Evolutionary conservation across 2,797 vertebrate genomes (phyloP), one percentile per base, ranked within the genome.

Genomic region (Aselliscus stoliczkanus): DNA sequence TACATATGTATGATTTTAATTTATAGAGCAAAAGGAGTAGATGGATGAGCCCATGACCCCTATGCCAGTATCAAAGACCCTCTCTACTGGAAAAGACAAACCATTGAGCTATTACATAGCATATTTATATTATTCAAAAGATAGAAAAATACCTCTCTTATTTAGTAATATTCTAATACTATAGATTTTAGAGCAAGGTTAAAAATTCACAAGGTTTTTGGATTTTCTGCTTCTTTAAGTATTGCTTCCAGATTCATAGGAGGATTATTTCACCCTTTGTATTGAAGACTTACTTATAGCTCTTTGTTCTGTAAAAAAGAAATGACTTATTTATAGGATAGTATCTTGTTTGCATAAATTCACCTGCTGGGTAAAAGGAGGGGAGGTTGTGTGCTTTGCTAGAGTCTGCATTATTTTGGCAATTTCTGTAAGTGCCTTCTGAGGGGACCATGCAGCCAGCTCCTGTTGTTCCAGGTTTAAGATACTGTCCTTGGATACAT

Each of bases 121-220:
- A 62, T 37, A 58, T 39, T 34, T 81, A 50, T 80, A 76, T 86
- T 58, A 90, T 72, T 90, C 47, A 94, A 81, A 93, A 10, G 37
- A 54, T 14, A 65, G 31, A 56, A 89, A 82, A 84, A 25, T 65
- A 2, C 20, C 29, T 94, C 47, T 31, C 7, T 92, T 93, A 95
- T 76, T 73, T 11, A 58, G 23, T 67, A 27, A 44, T 90, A 75
- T 56, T 23, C 23, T 70, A 76, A 76, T 47, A 76, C 37, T 80
- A 54, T 7, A 47, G 4, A 75, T 73, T 95, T 73, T 44, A 89
- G 29, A 81, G 14, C 52, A 94, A 95, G 81, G 44, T 88, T 89
- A 93, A 95, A 91, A 91, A 96, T 95, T 93, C 86, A 93, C 44
- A 97, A 58, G 89, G 95, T 92, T 97, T 97, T 96, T 94, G 47